Evolutionary conservation across 2,113 vertebrate genomes (phyloP), one percentile per base, ranked within the genome.

Genomic region (Panthera leo): DNA sequence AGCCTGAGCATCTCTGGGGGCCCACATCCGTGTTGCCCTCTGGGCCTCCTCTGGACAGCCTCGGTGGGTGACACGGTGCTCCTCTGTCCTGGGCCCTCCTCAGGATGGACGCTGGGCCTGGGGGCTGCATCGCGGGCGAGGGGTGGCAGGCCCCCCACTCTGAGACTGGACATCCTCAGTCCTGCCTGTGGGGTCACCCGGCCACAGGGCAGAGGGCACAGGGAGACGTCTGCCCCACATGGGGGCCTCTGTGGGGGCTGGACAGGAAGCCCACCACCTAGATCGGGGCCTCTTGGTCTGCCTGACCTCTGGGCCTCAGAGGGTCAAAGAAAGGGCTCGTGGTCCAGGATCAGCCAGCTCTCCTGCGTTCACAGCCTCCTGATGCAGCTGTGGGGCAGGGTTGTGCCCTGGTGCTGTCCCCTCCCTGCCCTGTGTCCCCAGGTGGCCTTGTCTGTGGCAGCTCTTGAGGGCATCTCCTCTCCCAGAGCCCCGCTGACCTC

Each of bases 51-150:
- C 67, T 15, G 85, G 8, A 29, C 14, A 14, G 21, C 8, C 67
- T 55, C 9, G 34, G n/a, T 58, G 89, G 27, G 61, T 0, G 1
- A 18, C 16, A 1, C 0, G 1, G n/a, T 14, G 16, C 13, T 55
- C 14, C 14, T 31, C 73, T 1, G 1, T 4, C 92, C 21, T 27
- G 61, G 36, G 45, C 42, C 14, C 23, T 76, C 13, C 45, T 3
- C 10, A 42, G 71, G 21, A 13, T 42, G n/a, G 53, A 65, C 0
- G 0, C 45, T 21, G 9, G 45, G 45, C 9, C 65, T 61, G 27
- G 5, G 71, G 31, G 61, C 18, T 12, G 31, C 19, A 9, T 29
- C 7, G 2, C 34, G 53, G 42, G 34, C 5, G 85, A 63, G 87
- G 34, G 12, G 34, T 34, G 67, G 61, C 18, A 25, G 29, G 61